phyloP scores from a whole-genome alignment of 2,113 vertebrate species.

The Shinisaurus crocodilurus region DNA sequence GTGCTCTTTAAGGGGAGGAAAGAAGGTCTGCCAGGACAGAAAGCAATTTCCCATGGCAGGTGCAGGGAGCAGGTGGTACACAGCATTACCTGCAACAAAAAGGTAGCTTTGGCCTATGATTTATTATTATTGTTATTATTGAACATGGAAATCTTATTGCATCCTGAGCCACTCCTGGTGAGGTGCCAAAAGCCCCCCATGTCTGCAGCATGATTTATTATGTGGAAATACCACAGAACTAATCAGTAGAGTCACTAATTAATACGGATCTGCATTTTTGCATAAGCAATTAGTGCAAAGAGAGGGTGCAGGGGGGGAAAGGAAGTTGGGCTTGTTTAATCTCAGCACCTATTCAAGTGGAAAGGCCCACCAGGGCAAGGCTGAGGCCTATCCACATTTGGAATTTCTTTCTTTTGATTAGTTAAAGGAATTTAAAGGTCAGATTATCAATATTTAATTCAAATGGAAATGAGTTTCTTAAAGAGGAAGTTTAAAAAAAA shows the following conservation, averaged over 20 bases:
- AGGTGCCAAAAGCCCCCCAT: conserved; percentile 81
- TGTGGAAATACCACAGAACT: conserved; percentile 88
- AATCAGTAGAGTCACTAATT: conserved; percentile 94
- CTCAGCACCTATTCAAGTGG: conserved; percentile 83
- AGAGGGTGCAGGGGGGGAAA: conserved; percentile 79
- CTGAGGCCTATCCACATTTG: conserved; percentile 76
- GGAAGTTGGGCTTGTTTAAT: conserved; percentile 88
- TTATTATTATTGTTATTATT: conserved; percentile 66
- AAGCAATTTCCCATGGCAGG: conserved; percentile 81
- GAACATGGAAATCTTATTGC: conserved; percentile 83
- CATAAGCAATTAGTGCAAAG: conserved; percentile 92
- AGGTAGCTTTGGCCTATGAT: conserved; percentile 83
- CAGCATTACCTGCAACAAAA: conserved; percentile 77
- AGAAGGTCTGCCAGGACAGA: conserved; percentile 75
- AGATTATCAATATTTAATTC: conserved; percentile 91
- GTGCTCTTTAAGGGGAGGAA: conserved; percentile 62
- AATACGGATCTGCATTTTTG: conserved; percentile 96
- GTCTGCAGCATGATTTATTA: conserved; percentile 90
- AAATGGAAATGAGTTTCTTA: conserved; percentile 80
- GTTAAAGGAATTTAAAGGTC: conserved; percentile 86
- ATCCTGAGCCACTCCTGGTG: conserved; percentile 81
- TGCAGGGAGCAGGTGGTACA: conserved; percentile 84
- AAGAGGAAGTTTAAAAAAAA: conserved; percentile 66
- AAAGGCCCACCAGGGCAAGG: conserved; percentile 84
- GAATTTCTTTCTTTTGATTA: conserved; percentile 83